Evolutionary conservation across 30 jellyfish, hydroid and myxozoan genomes (phyloP), one percentile per base, ranked within the genome.

Genomic region (Aurelia aurita complex sp. Pacific): DNA sequence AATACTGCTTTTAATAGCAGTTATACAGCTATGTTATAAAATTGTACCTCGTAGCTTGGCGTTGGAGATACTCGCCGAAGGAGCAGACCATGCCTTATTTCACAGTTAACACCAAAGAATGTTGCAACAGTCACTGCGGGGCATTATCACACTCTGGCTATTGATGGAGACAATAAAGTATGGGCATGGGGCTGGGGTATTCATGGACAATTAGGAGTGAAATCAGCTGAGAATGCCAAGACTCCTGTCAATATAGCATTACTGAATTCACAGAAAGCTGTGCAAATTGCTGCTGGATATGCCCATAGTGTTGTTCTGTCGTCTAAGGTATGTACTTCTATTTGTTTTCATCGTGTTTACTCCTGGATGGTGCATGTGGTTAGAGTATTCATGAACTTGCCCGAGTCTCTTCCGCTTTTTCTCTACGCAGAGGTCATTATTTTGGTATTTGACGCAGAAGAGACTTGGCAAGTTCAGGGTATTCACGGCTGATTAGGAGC

Each of bases 131-230:
- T 84, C 18, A 97, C 89, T 9, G 94, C 97, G 2, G 98, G 98
- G 33, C 76, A 86, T 72, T 94, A 88, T 74, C 98, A 94, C 69
- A 84, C 98, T 12, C 88, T 94, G 23, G 98, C 98, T 6, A 74
- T 94, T 15, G 77, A 88, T 42, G 77, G 94, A 18, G 96, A 94
- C 70, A 64, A 88, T 81, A 84, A 88, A 59, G 97, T 79, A 5
- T 94, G 89, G 90, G 85, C 97, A 29, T 94, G 98, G 98, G 98
- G 98, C 1, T 94, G 98, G 98, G 98, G 98, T 67, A 89, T 94
- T 67, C 98, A 94, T 69, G 98, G 98, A 34, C 98, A 94, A 67
- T 80, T 94, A 15, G 98, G 97, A 3, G 73, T 84, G 23, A 64
- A 72, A 10, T 78, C 94, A 4, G 94, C 86, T 57, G 98, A 94